Base-by-base conservation (phyloP, 1,140 invertebrate genomes). In the Drosophila funebris region DNA sequence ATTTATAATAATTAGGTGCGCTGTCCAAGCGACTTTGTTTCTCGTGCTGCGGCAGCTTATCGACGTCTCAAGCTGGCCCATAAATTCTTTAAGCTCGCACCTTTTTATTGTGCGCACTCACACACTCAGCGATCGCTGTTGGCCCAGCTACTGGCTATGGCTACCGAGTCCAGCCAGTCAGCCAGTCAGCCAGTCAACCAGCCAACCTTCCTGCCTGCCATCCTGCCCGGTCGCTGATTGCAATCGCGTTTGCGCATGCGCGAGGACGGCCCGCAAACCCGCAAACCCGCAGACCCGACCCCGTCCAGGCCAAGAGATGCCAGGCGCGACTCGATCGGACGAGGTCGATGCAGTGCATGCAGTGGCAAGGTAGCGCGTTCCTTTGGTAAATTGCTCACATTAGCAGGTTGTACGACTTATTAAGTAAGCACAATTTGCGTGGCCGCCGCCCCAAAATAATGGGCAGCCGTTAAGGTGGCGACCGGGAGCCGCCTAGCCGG, bases 361-460 rank as follows among this genome's bases (percentile, higher is more conserved):
- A 6, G 36, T 39, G 5, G 41, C 16, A 5, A 16, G 41, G 72
- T 37, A 76, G 80, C 82, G 84, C 73, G 83, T 74, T 87, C 84
- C 78, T 84, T 88, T 88, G 77, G 84, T 90, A 91, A 91, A 90
- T 91, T 88, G 90, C 82, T 79, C 85, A 88, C 85, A 91, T 91
- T 91, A 90, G 83, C 90, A 91, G 85, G 90, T 91, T 90, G 85
- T 90, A 90, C 90, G 90, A 90, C 90, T 91, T 91, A 91, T 91
- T 91, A 91, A 91, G 90, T 90, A 90, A 91, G 90, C 90, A 91
- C 90, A 91, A 91, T 91, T 91, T 91, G 90, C 90, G 90, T 91
- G 87, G 79, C 61, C 74, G 82, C 90, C 87, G 80, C 90, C 83
- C 76, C 66, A 82, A 85, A 87, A 88, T 88, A 85, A 85, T 85